A percentile compares a stretch with the other conserved stretches of the same genome.
Evolutionary conservation across 2,113 vertebrate genomes (phyloP).

Genomic region (Hippocampus mohnikei): DNA sequence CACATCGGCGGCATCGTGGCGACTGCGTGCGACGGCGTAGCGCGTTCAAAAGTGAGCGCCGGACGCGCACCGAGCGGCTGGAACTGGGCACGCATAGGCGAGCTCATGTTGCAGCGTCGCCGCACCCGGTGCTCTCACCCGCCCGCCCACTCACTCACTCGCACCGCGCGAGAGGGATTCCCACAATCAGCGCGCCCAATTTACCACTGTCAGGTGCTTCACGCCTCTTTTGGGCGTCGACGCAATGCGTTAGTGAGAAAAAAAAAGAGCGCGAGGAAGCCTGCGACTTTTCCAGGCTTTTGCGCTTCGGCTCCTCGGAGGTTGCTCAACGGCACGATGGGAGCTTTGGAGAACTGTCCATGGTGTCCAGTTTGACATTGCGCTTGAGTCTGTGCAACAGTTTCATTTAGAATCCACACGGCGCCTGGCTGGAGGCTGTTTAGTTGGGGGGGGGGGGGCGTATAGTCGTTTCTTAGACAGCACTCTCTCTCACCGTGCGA

Average conservation of each 20-base stretch:
- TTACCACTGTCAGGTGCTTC: constrained; percentile 23
- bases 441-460: neutral
- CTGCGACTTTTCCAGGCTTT: neutral
- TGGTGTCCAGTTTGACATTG: constrained; percentile 49
- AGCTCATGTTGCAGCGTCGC: constrained; percentile 54
- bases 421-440: neutral
- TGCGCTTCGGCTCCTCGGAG: neutral
- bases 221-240: constrained; percentile 35
- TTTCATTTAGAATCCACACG: neutral
- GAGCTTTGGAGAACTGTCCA: constrained; percentile 50
- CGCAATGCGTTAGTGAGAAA: constrained; percentile 19
- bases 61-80: constrained; percentile 38
- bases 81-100: constrained; percentile 27
- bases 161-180: constrained; percentile 36
- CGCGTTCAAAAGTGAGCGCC: constrained; percentile 32
- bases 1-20: constrained; percentile 22
- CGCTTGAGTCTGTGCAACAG: neutral
- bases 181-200: constrained; percentile 23
- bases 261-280: constrained; percentile 12
- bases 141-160: constrained; percentile 32
- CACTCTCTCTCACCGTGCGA: neutral
- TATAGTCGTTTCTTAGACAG: neutral
- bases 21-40: constrained; percentile 1
- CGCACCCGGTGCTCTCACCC: constrained; percentile 41
- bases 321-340: neutral